Percentiles rank a stretch among this genome's conserved stretches.
Conservation (phyloP, 2,113 vertebrate genomes). For the Hyperopisus bebe region DNA sequence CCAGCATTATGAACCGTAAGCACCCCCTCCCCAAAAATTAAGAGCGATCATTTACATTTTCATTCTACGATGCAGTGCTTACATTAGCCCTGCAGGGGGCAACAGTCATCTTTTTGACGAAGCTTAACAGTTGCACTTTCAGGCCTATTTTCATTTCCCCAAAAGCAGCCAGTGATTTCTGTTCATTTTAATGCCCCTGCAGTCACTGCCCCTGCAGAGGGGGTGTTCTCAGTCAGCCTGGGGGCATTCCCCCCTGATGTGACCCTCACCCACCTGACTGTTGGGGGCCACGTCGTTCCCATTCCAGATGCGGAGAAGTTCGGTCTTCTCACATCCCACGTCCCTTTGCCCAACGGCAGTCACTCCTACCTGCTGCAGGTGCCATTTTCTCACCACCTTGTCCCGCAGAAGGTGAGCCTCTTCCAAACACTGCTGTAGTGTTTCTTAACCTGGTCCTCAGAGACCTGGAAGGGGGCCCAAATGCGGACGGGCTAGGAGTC, state of each 20-base stretch:
- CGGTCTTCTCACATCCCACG: slow-evolving; percentile 17
- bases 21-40: neutral
- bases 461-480: neutral
- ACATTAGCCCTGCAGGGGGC: neutral
- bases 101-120: neutral
- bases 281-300: slow-evolving; percentile 3
- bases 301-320: slow-evolving; percentile 7
- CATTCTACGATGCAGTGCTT: neutral
- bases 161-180: neutral
- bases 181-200: neutral
- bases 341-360: slow-evolving; percentile 29
- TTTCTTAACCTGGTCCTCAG: neutral
- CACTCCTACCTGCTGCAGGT: slow-evolving; percentile 31
- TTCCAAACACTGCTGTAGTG: neutral
- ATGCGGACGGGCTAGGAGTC: neutral
- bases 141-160: neutral
- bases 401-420: slow-evolving; percentile 31
- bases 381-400: slow-evolving; percentile 30
- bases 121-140: neutral
- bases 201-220: slow-evolving; percentile 27
- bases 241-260: slow-evolving; percentile 35
- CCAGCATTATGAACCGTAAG: slow-evolving; percentile 32
- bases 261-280: slow-evolving; percentile 23
- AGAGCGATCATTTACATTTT: neutral
- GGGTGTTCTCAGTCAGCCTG: slow-evolving; percentile 27